These are phyloP conservation scores for Balaeniceps rex DNA, from an alignment of 2,113 vertebrate genomes.

Conservation along the genomic window DNA sequence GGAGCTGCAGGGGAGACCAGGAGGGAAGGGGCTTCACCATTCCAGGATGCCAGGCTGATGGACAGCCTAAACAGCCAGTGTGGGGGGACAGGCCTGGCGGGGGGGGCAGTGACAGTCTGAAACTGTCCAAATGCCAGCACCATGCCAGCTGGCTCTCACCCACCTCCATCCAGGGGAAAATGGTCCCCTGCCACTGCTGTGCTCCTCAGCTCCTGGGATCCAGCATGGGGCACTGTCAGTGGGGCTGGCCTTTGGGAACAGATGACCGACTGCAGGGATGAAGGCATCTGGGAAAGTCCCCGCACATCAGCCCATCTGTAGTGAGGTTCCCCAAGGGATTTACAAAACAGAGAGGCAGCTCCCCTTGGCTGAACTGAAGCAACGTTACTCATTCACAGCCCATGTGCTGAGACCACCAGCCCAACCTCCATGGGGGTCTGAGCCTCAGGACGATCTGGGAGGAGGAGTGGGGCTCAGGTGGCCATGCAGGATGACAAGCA, in stretches of 20 bases:
- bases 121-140: background rate
- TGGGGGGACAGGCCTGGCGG: background rate
- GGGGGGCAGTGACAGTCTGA: rapidly evolving
- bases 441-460: background rate
- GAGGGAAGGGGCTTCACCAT: background rate
- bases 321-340: background rate
- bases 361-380: background rate
- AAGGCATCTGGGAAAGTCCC: background rate
- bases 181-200: background rate
- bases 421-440: background rate
- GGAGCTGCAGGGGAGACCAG: background rate
- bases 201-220: background rate
- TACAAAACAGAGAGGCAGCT: background rate
- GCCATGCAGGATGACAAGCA: rapidly evolving
- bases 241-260: background rate
- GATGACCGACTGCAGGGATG: no score
- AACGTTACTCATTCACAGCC: background rate
- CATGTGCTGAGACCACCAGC: background rate
- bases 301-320: background rate
- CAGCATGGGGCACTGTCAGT: rapidly evolving
- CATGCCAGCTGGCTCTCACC: background rate
- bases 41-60: background rate
- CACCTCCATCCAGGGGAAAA: background rate
- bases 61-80: background rate
- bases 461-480: background rate